A percentile compares a stretch with the other conserved stretches of the same genome.
Evolutionary conservation across 1,140 invertebrate species (phyloP).

Genomic region (Listronotus bonariensis): DNA sequence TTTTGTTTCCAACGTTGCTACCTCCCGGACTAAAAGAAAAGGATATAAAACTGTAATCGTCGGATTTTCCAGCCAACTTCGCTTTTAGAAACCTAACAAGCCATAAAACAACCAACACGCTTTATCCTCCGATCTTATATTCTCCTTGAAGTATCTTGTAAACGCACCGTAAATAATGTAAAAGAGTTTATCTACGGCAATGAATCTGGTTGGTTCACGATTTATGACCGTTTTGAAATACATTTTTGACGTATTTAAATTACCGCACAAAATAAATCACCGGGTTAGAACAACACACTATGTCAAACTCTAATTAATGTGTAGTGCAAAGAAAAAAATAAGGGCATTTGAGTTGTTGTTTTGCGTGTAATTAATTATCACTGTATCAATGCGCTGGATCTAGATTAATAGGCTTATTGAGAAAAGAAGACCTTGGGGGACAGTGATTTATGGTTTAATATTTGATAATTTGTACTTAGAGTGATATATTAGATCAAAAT

Average conservation of each 20-base stretch:
- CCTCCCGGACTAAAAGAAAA: no score
- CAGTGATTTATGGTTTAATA: conserved; percentile 13
- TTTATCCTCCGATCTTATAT: conserved; percentile 20
- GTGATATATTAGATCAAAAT: not conserved
- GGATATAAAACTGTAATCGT: no score
- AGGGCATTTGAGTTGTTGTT: conserved; percentile 2
- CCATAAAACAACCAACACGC: not conserved
- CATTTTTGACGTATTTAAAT: conserved; percentile 36
- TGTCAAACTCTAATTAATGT: conserved; percentile 24
- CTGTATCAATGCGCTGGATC: conserved; percentile 17
- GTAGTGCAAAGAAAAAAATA: conserved; percentile 9
- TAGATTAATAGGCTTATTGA: conserved; percentile 18
- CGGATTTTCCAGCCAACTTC: no score
- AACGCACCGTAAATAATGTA: conserved; percentile 19
- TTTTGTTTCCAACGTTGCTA: no score
- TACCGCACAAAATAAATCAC: conserved; percentile 27
- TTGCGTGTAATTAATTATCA: conserved; percentile 25
- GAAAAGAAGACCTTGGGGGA: conserved; percentile 16
- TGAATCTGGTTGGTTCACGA: conserved; percentile 28
- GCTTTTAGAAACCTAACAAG: not conserved
- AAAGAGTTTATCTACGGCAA: conserved; percentile 32
- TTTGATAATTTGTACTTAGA: conserved; percentile 5
- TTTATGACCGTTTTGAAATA: conserved; percentile 20
- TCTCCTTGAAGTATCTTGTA: conserved; percentile 30
- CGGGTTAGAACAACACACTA: conserved; percentile 8